Percentiles rank a stretch among this genome's conserved stretches.
Conservation (phyloP, 2,113 vertebrate genomes). For the Myrmophylax atrothorax region DNA sequence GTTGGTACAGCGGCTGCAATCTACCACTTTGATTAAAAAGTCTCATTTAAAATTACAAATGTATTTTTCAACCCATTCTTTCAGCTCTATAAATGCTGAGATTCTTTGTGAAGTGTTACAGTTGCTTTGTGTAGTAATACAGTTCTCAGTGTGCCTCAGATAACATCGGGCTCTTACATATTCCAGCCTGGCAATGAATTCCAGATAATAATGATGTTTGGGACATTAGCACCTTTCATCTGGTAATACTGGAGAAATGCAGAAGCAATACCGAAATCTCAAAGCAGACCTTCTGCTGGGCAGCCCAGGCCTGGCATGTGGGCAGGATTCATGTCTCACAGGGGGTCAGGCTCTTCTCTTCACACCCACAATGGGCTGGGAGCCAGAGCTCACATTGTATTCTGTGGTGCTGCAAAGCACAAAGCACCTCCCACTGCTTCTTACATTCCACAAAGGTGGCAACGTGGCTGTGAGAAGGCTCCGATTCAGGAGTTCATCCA, state of each 20-base stretch:
- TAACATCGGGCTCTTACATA: background rate
- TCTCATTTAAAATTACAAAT: slow-evolving; percentile 53
- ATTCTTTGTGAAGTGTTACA: background rate
- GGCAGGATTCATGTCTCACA: slow-evolving; percentile 7
- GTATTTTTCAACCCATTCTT: background rate
- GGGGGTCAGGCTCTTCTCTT: slow-evolving; percentile 18
- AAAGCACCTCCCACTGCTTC: slow-evolving; percentile 49
- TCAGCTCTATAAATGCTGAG: background rate
- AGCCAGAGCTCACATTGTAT: slow-evolving; percentile 5
- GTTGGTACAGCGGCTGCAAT: slow-evolving; percentile 12
- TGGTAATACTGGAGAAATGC: background rate
- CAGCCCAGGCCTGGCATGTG: background rate
- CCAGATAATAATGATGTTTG: slow-evolving; percentile 18
- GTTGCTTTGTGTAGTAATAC: background rate
- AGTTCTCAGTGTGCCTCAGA: slow-evolving; percentile 6
- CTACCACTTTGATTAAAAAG: slow-evolving; percentile 45
- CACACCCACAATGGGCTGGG: background rate
- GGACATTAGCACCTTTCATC: slow-evolving; percentile 22
- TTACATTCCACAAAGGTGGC: slow-evolving; percentile 55
- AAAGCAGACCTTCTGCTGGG: background rate
- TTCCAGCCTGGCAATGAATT: background rate
- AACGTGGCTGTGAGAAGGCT: slow-evolving; percentile 20
- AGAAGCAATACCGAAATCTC: slow-evolving; percentile 20
- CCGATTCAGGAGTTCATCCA: slow-evolving; percentile 43
- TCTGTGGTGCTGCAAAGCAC: slow-evolving; percentile 24